Evolutionary conservation across 1,140 invertebrate species (phyloP).

Genomic region (Neodiprion lecontei): DNA sequence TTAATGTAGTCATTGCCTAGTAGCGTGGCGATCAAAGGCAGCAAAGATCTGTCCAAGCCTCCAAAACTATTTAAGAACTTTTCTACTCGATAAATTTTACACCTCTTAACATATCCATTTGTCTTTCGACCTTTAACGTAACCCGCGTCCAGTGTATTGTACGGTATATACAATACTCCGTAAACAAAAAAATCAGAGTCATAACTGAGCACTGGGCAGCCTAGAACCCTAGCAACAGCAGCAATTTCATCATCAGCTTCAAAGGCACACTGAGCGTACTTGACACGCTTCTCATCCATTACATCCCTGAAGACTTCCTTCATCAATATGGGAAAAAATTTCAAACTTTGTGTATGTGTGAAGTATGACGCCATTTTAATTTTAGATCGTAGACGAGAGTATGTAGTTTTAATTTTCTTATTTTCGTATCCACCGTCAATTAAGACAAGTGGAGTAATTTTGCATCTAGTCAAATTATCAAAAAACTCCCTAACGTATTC

Average conservation of each 20-base stretch:
- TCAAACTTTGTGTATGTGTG: slow-evolving; percentile 50
- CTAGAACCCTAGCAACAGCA: slow-evolving; percentile 73
- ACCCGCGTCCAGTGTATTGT: slow-evolving; percentile 68
- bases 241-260: slow-evolving; percentile 89
- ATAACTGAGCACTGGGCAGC: slow-evolving; percentile 85
- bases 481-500: slow-evolving; percentile 74
- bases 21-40: slow-evolving; percentile 82
- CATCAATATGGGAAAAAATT: slow-evolving; percentile 75
- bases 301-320: slow-evolving; percentile 76
- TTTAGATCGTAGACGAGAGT: slow-evolving; percentile 69
- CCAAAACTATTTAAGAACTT: slow-evolving; percentile 72
- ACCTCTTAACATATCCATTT: slow-evolving; percentile 59
- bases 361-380: slow-evolving; percentile 61
- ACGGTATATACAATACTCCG: slow-evolving; percentile 81
- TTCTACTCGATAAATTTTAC: slow-evolving; percentile 76
- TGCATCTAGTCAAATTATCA: slow-evolving; percentile 72
- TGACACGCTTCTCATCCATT: slow-evolving; percentile 69
- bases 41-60: slow-evolving; percentile 68
- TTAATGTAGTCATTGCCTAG: slow-evolving; percentile 90
- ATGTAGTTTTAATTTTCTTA: slow-evolving; percentile 77
- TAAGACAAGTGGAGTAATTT: slow-evolving; percentile 77
- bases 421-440: slow-evolving; percentile 84
- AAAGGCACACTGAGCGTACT: slow-evolving; percentile 76
- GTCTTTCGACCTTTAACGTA: slow-evolving; percentile 30
- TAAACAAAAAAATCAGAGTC: slow-evolving; percentile 94